phyloP scores from a whole-genome alignment of 2,113 vertebrate genomes.

The Ammodramus savannarum region DNA sequence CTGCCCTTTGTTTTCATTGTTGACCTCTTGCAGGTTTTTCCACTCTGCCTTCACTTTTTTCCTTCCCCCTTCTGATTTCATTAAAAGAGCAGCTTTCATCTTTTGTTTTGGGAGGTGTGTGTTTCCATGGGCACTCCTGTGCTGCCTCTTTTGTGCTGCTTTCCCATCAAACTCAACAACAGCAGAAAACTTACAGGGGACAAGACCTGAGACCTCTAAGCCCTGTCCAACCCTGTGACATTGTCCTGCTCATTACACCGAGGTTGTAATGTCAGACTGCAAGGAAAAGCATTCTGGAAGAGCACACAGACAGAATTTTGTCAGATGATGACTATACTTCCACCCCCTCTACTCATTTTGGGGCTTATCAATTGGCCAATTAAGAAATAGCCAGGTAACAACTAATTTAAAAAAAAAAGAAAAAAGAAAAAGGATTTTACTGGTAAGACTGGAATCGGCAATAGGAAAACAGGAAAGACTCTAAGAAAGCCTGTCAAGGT shows the following conservation, averaged over 20 bases:
- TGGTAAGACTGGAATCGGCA: not conserved
- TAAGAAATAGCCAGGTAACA: not conserved
- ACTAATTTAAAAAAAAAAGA: not conserved
- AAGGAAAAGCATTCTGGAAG: not conserved
- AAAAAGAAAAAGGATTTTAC: rapidly evolving
- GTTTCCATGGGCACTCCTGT: not conserved
- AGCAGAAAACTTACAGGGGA: not conserved
- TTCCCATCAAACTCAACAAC: not conserved
- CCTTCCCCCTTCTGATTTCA: conserved; percentile 5
- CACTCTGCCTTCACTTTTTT: not conserved
- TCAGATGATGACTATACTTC: not conserved
- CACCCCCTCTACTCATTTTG: not conserved
- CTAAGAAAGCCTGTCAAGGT: not conserved
- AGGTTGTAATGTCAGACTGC: not conserved
- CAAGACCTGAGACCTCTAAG: not conserved
- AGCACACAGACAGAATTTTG: not conserved
- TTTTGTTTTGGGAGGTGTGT: not conserved
- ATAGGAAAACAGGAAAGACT: not conserved
- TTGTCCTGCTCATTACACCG: rapidly evolving
- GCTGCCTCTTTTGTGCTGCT: not conserved
- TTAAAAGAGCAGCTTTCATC: conserved; percentile 2
- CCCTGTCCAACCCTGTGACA: rapidly evolving
- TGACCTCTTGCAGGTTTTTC: conserved; percentile 47
- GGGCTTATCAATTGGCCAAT: not conserved
- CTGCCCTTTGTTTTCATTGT: conserved; percentile 50